Evolutionary conservation across 2,888 invertebrate species (phyloP).

Genomic region (Ecdyonurus torrentis): DNA sequence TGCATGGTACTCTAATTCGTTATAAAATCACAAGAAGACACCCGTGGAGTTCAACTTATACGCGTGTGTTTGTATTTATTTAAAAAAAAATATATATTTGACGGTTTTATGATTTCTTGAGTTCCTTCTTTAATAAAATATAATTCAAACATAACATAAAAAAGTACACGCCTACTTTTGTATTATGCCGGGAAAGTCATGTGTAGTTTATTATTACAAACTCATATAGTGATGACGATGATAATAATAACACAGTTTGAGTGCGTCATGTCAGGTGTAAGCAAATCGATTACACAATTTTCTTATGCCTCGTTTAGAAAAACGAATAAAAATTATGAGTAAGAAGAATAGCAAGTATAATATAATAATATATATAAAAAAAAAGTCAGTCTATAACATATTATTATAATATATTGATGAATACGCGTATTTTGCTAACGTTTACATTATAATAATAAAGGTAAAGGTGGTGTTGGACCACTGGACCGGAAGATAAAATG

Average conservation of each 20-base stretch:
- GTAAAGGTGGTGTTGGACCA: not conserved
- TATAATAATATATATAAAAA: too few species aligned
- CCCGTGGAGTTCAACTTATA: too few species aligned
- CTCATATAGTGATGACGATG: too few species aligned
- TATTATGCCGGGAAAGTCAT: too few species aligned
- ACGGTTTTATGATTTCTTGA: not conserved
- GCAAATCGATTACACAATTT: not conserved
- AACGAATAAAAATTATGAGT: not conserved
- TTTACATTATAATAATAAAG: not conserved
- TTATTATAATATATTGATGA: not conserved
- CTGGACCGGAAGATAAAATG: not conserved
- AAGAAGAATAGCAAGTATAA: not conserved
- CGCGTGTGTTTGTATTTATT: not conserved
- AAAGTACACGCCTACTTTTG: too few species aligned
- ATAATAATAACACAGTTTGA: too few species aligned
- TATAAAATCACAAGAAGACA: too few species aligned
- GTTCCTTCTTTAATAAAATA: not conserved
- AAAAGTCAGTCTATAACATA: too few species aligned
- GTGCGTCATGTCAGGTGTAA: not conserved
- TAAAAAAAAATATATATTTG: not conserved
- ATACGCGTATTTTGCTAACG: too few species aligned
- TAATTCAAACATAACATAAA: too few species aligned
- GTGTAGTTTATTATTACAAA: too few species aligned
- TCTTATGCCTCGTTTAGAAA: not conserved
- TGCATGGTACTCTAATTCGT: too few species aligned